Conservation (phyloP, 1,140 invertebrate genomes). For the Notospermus geniculatus region DNA sequence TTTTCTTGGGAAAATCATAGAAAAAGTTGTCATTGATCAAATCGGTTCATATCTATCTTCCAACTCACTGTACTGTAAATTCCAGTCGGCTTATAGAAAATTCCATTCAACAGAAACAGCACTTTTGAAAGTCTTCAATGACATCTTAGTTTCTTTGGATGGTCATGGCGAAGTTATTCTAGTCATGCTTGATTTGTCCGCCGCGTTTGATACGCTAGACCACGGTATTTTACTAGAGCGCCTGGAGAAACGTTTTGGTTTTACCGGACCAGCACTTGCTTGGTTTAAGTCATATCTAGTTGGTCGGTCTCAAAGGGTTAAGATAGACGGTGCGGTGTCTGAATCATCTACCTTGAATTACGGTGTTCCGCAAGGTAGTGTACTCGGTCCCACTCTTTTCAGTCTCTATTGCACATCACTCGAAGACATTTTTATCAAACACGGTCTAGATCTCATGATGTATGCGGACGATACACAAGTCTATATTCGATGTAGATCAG, state of each 20-base stretch:
- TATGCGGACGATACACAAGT: no score
- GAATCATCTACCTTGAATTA: not conserved
- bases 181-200: not conserved
- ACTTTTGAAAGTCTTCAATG: not conserved
- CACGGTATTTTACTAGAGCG: not conserved
- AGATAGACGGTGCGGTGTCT: not conserved
- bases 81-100: not conserved
- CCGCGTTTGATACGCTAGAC: no score
- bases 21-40: not conserved
- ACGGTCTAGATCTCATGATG: no score
- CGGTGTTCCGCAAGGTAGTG: not conserved
- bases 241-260: not conserved
- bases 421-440: no score
- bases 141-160: not conserved
- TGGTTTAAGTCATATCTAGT: constrained; percentile 1
- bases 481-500: no score
- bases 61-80: not conserved
- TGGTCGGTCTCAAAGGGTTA: not conserved
- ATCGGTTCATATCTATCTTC: not conserved
- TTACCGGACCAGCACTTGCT: not conserved
- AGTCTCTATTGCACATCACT: not conserved
- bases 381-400: not conserved
- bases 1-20: not conserved
- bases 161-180: not conserved
- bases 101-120: not conserved